Percentiles rank a stretch among this genome's conserved stretches.
Evolutionary conservation across 2,797 vertebrate species (phyloP).

Genomic region (Toxotes lorentzi): DNA sequence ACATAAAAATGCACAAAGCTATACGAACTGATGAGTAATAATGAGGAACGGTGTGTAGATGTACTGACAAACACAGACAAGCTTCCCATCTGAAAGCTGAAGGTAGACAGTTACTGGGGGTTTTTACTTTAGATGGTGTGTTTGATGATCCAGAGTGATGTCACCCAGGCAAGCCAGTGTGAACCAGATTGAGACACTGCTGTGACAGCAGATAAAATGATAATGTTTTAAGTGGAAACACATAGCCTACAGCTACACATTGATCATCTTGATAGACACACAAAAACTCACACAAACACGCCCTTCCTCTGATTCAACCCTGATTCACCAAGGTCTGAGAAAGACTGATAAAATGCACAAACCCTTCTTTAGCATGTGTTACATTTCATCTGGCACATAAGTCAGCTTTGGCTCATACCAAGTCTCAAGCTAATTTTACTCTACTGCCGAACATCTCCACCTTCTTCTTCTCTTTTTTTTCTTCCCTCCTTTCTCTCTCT

Average conservation of each 20-base stretch:
- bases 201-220: constrained; percentile 17
- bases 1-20: constrained; percentile 9
- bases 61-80: background rate
- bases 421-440: constrained; percentile 13
- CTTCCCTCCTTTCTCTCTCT: background rate
- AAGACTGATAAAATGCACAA: constrained; percentile 19
- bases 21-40: background rate
- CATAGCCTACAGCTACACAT: constrained; percentile 55
- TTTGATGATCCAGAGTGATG: constrained; percentile 56
- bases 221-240: constrained; percentile 37
- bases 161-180: constrained; percentile 43
- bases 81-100: background rate
- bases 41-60: background rate
- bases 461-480: constrained; percentile 27
- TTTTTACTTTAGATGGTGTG: constrained; percentile 3
- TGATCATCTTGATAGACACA: constrained; percentile 36
- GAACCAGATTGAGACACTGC: constrained; percentile 15
- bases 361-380: constrained; percentile 8
- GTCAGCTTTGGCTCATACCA: constrained; percentile 23
- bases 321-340: constrained; percentile 46
- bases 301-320: constrained; percentile 43
- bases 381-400: background rate
- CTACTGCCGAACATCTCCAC: constrained; percentile 17
- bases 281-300: constrained; percentile 37
- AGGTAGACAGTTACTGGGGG: background rate